Conservation (phyloP, 2,113 vertebrate genomes). For the Peromyscus californicus region DNA sequence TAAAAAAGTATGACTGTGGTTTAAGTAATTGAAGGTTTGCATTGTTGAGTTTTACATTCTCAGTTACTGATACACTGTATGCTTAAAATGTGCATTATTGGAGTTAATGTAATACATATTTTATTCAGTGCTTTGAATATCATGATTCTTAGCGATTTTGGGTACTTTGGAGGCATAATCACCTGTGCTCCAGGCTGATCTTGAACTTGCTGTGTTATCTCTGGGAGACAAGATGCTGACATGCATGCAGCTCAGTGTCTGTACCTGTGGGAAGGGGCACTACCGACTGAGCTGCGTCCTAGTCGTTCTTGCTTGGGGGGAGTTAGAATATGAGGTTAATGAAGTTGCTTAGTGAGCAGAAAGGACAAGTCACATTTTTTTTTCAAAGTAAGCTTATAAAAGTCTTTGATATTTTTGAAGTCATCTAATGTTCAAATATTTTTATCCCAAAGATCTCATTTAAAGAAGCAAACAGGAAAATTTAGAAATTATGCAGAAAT, state of each 20-base stretch:
- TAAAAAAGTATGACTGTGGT: background rate
- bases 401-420: background rate
- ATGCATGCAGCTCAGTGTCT: too few relatives aligned
- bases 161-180: background rate
- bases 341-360: background rate
- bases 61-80: background rate
- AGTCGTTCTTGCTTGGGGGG: background rate
- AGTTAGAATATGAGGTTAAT: background rate
- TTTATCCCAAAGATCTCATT: slow-evolving; percentile 10
- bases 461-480: slow-evolving; percentile 55
- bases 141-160: background rate
- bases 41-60: background rate
- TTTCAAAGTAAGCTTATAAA: background rate
- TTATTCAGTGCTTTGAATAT: slow-evolving; percentile 24
- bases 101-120: slow-evolving; percentile 19
- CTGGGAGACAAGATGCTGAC: background rate
- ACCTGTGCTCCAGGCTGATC: background rate
- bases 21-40: background rate
- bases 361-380: background rate
- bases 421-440: slow-evolving; percentile 16
- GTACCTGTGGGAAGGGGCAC: background rate
- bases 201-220: background rate
- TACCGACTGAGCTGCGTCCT: background rate
- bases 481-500: background rate
- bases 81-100: background rate